phyloP scores from a whole-genome alignment of 1,140 invertebrate genomes.

The Adoxophyes honmai region DNA sequence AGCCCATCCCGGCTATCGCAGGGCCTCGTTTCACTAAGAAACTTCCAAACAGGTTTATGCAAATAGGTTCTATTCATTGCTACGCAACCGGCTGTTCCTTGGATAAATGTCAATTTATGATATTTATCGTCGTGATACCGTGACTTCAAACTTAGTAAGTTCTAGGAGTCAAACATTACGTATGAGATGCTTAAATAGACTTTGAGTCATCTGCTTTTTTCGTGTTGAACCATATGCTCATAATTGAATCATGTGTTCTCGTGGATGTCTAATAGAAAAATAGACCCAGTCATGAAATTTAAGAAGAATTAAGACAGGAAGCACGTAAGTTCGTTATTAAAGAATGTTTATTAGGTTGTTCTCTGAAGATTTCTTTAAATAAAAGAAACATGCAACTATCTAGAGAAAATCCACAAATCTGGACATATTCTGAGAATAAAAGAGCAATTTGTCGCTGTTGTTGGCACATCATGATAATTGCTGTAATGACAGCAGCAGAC shows the following conservation, averaged over 20 bases:
- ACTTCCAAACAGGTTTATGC: constrained; percentile 4
- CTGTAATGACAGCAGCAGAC: constrained; percentile 22
- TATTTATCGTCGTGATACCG: neutral
- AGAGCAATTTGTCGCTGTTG: constrained; percentile 22
- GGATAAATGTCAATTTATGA: constrained; percentile 13
- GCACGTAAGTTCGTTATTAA: too few species aligned
- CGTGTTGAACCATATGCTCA: neutral
- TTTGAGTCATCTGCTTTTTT: neutral
- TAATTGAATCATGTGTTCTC: neutral
- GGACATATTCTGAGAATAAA: constrained; percentile 26
- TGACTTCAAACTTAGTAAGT: constrained; percentile 1
- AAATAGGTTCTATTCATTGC: neutral
- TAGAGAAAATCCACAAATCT: constrained; percentile 19
- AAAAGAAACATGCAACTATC: neutral
- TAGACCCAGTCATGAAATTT: neutral
- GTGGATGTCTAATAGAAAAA: too few species aligned
- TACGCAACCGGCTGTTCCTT: neutral
- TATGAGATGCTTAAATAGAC: neutral
- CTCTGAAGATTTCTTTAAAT: too few species aligned
- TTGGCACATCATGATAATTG: constrained; percentile 21
- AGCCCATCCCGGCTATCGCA: too few species aligned
- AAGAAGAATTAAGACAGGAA: neutral
- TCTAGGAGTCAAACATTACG: neutral
- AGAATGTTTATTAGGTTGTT: too few species aligned
- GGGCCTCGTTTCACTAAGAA: neutral